Evolutionary conservation across 2,888 invertebrate species (phyloP), one percentile per base, ranked within the genome.

Genomic region (Acronicta leporina): DNA sequence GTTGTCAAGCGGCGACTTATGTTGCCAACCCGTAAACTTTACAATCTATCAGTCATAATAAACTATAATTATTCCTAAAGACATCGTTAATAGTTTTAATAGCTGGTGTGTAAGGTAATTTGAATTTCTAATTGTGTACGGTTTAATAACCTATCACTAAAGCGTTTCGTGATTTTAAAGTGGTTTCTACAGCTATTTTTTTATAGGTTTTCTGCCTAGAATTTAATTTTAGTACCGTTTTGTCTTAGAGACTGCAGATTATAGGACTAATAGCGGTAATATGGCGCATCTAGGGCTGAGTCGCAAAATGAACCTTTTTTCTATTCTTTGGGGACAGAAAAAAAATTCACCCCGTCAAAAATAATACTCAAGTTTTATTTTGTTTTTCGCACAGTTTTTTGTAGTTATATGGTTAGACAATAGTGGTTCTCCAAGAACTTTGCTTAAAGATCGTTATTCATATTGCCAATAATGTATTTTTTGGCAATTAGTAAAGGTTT

Each of bases 91-190:
- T 16, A 35, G 5, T 6, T 20, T 25, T 8, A 59, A 46, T 41
- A 49, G 41, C 20, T 45, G n/a, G 61, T 15, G 41, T 3, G 27
- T 11, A 41, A 43, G 33, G n/a, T 9, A 7, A 66, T 68, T 55
- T 47, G 14, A n/a, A 68, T 62, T 20, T 16, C n/a, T 41, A 62
- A 47, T 61, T 50, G 50, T 38, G 5, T 5, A 2, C 33, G 13
- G 46, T 33, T 38, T 33, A 16, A 27, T 40, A 46, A 50, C 46
- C 0, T 30, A 13, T 56, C 63, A 56, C 51, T 44, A 16, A 5
- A 50, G 41, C 5, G 7, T 25, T 6, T 38, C 51, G 41, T 66
- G 63, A 68, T 63, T 38, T 30, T 38, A 6, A 14, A 56, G 27
- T 38, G 0, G 50, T 41, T 66, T 68, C 15, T 41, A 51, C 13